Evolutionary conservation across 2,113 vertebrate genomes (phyloP), one percentile per base, ranked within the genome.

Genomic region (Dinomys branickii): DNA sequence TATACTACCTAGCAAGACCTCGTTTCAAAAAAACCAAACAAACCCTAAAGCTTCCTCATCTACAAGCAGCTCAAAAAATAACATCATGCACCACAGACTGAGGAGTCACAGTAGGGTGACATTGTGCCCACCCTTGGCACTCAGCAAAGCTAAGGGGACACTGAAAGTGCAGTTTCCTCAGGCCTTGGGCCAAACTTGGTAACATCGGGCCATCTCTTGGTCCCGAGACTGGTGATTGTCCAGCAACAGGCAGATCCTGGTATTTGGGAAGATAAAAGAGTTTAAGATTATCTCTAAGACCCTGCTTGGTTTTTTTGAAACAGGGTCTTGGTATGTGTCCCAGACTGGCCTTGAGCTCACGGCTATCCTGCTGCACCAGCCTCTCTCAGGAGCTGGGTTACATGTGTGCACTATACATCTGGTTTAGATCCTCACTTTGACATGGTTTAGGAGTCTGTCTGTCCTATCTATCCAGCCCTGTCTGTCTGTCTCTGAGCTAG

Each of bases 61-160:
- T 30, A 38, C 3, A 50, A 81, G 8, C 6, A 63, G 41, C 1
- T 38, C 30, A 87, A 47, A 59, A 28, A 10, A 56, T 6, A 24
- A 30, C 3, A 5, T 1, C 14, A 24, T 20, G 2, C 0, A 0
- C n/a, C 17, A 2, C 5, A 22, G 73, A 1, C 17, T 13, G 0
- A 3, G 35, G 75, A 52, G 73, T 44, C 30, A 17, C 20, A 0
- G 4, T 5, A 7, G 12, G 33, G 24, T 3, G 24, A 26, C 4
- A 26, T 10, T 3, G 10, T 0, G 35, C 35, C 67, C 35, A 3
- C 20, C 4, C 22, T 38, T 12, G 8, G n/a, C 71, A 44, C 20
- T 3, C 44, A 12, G 90, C 73, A 14, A 50, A 1, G n/a, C 75
- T 28, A 1, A 65, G 47, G 28, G 26, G 77, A 85, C 52, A 50